These are phyloP conservation scores for Nannoperca australis DNA, from an alignment of 2,797 vertebrate genomes.

Conservation along the genomic window DNA sequence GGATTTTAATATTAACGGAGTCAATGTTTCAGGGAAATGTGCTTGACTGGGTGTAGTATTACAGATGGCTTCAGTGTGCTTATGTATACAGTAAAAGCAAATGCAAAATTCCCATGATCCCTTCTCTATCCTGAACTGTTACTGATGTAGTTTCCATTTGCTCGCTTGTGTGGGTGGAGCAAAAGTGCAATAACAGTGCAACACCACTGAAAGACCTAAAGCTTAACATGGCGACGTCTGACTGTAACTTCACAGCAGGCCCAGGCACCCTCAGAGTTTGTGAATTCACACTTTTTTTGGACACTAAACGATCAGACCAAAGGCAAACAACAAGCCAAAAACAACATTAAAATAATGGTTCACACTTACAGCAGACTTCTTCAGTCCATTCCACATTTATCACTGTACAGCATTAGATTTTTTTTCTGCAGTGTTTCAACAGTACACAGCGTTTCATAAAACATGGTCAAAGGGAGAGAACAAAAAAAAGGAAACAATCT, in stretches of 20 bases:
- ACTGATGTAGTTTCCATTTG: conserved; percentile 54
- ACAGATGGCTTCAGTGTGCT: conserved; percentile 13
- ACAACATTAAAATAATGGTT: conserved; percentile 63
- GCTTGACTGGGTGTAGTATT: conserved; percentile 27
- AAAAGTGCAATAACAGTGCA: conserved; percentile 69
- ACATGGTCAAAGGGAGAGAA: conserved; percentile 53
- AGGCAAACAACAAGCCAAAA: conserved; percentile 56
- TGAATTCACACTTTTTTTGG: conserved; percentile 53
- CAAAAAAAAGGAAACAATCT: conserved; percentile 53
- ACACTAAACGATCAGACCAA: conserved; percentile 37
- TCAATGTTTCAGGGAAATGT: conserved; percentile 33
- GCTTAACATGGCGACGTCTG: conserved; percentile 42
- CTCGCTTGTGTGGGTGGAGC: conserved; percentile 58
- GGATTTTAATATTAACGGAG: conserved; percentile 36
- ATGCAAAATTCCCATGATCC: conserved; percentile 47
- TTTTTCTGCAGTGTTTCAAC: conserved; percentile 32
- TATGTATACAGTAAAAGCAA: conserved; percentile 33
- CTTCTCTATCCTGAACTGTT: conserved; percentile 47
- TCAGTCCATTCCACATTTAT: conserved; percentile 53
- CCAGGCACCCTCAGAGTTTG: conserved; percentile 30
- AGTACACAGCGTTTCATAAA: conserved; percentile 66
- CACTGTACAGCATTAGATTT: conserved; percentile 39
- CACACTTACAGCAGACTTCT: conserved; percentile 42
- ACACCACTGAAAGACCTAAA: conserved; percentile 49
- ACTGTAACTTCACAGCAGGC: conserved; percentile 48